Conservation (phyloP, 2,888 invertebrate species). For the Hirtodrosophila duncani region DNA sequence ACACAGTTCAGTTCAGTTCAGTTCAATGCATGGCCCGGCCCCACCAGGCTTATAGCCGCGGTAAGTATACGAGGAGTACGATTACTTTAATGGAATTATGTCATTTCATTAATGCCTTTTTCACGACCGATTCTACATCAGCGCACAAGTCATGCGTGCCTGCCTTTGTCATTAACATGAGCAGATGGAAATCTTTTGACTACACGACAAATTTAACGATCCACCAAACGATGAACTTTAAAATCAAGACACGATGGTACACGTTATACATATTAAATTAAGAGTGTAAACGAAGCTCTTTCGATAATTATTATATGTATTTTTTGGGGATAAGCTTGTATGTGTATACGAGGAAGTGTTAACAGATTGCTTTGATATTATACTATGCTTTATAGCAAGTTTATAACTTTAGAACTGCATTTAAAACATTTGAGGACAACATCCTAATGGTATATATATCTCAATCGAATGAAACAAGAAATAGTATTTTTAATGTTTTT, state of each 20-base stretch:
- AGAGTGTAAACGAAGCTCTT: too few species aligned
- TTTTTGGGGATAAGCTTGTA: slow-evolving; percentile 24
- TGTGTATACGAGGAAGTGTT: too few species aligned
- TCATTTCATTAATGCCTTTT: slow-evolving; percentile 20
- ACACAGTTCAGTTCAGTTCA: too few species aligned
- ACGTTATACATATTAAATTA: slow-evolving; percentile 37
- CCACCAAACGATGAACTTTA: slow-evolving; percentile 12
- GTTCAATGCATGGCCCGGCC: slow-evolving; percentile 29
- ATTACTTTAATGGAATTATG: slow-evolving; percentile 34
- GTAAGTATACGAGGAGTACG: too few species aligned
- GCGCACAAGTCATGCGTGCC: slow-evolving; percentile 2
- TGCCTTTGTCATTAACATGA: slow-evolving; percentile 25
- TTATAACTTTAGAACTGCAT: slow-evolving; percentile 29
- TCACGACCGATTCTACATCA: slow-evolving; percentile 21
- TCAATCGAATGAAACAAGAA: too few species aligned
- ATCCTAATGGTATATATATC: too few species aligned
- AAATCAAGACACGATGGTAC: slow-evolving; percentile 32
- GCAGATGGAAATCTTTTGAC: slow-evolving; percentile 26
- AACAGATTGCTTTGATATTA: too few species aligned
- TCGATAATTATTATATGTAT: slow-evolving; percentile 17
- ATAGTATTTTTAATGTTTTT: too few species aligned
- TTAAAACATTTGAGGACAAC: too few species aligned
- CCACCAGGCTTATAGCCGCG: too few species aligned
- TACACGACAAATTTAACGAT: slow-evolving; percentile 12
- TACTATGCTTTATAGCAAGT: slow-evolving; percentile 2